These are phyloP conservation scores for Hydraecia micacea DNA, from an alignment of 2,888 invertebrate genomes.

Conservation along the genomic window DNA sequence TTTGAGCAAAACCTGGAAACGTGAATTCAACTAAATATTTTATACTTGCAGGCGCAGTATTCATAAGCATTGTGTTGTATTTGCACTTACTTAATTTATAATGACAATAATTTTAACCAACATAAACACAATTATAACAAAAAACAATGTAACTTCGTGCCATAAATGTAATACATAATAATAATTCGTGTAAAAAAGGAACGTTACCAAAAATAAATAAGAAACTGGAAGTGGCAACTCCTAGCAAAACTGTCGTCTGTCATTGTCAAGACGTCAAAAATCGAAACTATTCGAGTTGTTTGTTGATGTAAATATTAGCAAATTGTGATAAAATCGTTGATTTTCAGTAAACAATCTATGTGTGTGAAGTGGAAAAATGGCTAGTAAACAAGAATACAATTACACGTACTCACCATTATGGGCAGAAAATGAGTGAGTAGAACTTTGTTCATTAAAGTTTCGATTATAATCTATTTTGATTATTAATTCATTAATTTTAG, in stretches of 20 bases:
- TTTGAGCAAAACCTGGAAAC: neutral
- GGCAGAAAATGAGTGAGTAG: slow-evolving; percentile 72
- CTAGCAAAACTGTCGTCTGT: slow-evolving; percentile 5
- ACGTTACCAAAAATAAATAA: neutral
- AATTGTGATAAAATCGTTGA: neutral
- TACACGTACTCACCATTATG: slow-evolving; percentile 76
- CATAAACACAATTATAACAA: too few relatives aligned
- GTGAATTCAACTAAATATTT: neutral
- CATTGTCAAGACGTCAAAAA: neutral
- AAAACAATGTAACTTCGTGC: too few relatives aligned
- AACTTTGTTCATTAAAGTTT: neutral
- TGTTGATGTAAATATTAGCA: slow-evolving; percentile 33
- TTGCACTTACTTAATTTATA: too few relatives aligned
- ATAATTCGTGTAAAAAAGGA: too few relatives aligned
- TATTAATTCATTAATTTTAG: neutral
- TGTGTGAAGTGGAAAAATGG: slow-evolving; percentile 47
- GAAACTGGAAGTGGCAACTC: slow-evolving; percentile 35
- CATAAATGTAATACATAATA: too few relatives aligned
- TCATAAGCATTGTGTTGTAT: neutral
- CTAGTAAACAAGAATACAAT: slow-evolving; percentile 68
- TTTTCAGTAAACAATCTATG: neutral
- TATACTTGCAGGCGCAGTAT: neutral
- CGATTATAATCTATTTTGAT: neutral
- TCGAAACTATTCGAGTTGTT: neutral
- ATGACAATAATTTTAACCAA: too few relatives aligned